Evolutionary conservation across 1,140 invertebrate species (phyloP), one percentile per base, ranked within the genome.

Genomic region (Heliconius nattereri): DNA sequence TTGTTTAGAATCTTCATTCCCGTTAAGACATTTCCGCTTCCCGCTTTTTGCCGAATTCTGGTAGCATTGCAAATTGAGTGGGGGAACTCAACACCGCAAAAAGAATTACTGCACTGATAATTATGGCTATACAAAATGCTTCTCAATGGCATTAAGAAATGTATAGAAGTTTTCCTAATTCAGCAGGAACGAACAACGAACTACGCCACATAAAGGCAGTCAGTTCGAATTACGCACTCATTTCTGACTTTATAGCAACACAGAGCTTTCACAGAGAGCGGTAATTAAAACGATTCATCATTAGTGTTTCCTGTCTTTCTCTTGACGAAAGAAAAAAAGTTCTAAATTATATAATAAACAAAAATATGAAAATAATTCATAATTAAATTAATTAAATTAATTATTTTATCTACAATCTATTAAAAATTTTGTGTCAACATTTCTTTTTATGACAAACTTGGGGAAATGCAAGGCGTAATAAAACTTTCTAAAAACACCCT

Each of bases 401-500:
- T n/a, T n/a, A n/a, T 26, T 60, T 8, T 66, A 29, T 29, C 13
- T 66, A 13, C 9, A 66, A 66, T 29, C 23, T 26, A 29, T 29
- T 26, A 66, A 26, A 66, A 8, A 19, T 66, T n/a, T 57, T 29
- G 60, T 13, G n/a, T 11, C 54, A 13, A 66, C 57, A 60, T 29
- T 60, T 11, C 57, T 60, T 60, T 29, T 60, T 60, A 23, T 26
- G 23, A 60, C 23, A 9, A 13, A 11, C 23, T 66, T 29, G 23
- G 3, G 11, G 29, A 66, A 66, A 26, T 66, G 60, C 60, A 66
- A 29, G 26, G 13, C 60, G 26, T 29, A 66, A 66, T 19, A 29
- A 66, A 66, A 66, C 60, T 66, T 66, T 66, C 54, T 66, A 16
- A 66, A 66, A 29, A 29, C 8, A 66, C 60, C 60, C 60, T 66